These are phyloP conservation scores for Oegoconia quadripuncta DNA, from an alignment of 2,888 invertebrate genomes.

Conservation along the genomic window DNA sequence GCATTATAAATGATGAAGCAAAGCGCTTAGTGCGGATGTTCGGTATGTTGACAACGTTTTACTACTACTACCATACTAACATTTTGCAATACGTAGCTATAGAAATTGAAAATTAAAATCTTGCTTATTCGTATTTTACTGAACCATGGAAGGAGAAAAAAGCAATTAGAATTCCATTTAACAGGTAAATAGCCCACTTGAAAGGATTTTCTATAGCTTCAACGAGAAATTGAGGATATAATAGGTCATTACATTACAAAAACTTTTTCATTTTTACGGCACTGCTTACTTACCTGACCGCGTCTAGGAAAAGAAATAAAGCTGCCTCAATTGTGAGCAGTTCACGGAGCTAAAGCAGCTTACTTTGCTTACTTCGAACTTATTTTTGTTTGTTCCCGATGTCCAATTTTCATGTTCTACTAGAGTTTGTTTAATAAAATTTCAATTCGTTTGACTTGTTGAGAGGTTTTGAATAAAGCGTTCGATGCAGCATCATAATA, in stretches of 20 bases:
- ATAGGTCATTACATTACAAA: constrained; percentile 12
- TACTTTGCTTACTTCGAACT: constrained; percentile 39
- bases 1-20: too few species aligned
- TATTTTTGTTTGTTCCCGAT: constrained; percentile 18
- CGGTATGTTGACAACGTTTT: too few species aligned
- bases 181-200: constrained; percentile 10
- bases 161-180: constrained; percentile 11
- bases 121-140: too few species aligned
- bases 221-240: constrained; percentile 8
- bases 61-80: too few species aligned
- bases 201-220: constrained; percentile 10
- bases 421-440: not conserved
- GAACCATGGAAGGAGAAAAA: constrained; percentile 12
- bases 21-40: too few species aligned
- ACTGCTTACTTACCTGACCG: constrained; percentile 33
- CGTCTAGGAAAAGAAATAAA: constrained; percentile 36
- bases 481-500: too few species aligned
- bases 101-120: too few species aligned
- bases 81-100: too few species aligned
- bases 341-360: constrained; percentile 42
- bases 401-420: constrained; percentile 1
- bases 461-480: too few species aligned
- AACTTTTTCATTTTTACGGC: constrained; percentile 2
- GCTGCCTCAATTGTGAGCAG: constrained; percentile 48
- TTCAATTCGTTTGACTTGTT: too few species aligned